Base-by-base conservation (phyloP, 2,888 invertebrate species). In the Sylvicola fuscatus region DNA sequence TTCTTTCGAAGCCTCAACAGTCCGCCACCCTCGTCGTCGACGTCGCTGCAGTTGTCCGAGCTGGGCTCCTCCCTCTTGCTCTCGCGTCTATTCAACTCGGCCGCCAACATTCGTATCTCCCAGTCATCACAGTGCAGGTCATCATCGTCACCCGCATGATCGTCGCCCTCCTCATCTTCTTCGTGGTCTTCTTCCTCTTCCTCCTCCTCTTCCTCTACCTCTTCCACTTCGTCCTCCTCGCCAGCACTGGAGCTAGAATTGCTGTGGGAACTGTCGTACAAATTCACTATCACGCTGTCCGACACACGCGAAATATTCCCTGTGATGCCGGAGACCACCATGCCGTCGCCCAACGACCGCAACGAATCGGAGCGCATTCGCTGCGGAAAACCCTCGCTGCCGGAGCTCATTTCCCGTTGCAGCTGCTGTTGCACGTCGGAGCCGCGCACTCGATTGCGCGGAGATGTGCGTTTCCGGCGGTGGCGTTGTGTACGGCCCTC, bases 101-200 rank as follows among this genome's bases (percentile, higher is more conserved):
- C 69, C 0, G 79, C 81, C 27, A 82, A 55, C 77, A 81, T 76
- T 53, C 71, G 67, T 1, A 81, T 72, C 52, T 82, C 81, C 81
- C 81, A 81, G 48, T 77, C 72, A 41, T 72, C 70, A 40, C 49
- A 47, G 33, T 56, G 54, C 5, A 53, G 49, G 30, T 35, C 43
- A 32, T 27, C 44, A 3, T 50, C 48, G 13, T 49, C 30, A 14
- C 38, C 38, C 2, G 38, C 42, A 14, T 47, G 44, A 10, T 43
- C 45, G 14, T 42, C 42, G n/a, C 33, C 38, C 3, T 40, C 41
- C 27, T 35, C 39, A 14, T 16, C 38, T 42, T 16, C 41, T 33
- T 14, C 42, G 2, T 42, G 46, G 10, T 37, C 39, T 2, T 42
- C 43, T 12, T 47, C 47, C 7, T 44, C 51, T 29, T 29, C 12